Percentiles rank a stretch among this genome's conserved stretches.
phyloP scores from a whole-genome alignment of 2,888 invertebrate genomes.

The Junonia oenone region DNA sequence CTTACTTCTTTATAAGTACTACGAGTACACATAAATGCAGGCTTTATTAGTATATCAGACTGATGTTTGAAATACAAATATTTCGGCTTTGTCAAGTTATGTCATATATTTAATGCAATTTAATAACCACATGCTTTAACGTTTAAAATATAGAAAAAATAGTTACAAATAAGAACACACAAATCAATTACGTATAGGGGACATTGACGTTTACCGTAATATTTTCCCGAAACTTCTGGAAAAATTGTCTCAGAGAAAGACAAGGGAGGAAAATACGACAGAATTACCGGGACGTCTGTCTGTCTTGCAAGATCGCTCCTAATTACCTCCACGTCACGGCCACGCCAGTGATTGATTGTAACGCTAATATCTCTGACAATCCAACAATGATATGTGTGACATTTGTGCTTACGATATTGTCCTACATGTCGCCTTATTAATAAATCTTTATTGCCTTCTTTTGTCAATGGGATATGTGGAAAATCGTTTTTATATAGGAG shows the following conservation, averaged over 20 bases:
- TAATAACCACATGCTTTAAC: too few relatives aligned
- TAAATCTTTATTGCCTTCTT: background rate
- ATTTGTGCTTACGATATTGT: conserved; percentile 37
- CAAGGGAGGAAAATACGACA: conserved; percentile 1
- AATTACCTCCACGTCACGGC: conserved; percentile 70
- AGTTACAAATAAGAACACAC: background rate
- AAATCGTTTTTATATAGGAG: background rate
- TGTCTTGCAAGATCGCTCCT: conserved; percentile 51
- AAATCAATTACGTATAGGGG: background rate
- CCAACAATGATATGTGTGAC: conserved; percentile 57
- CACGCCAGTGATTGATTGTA: conserved; percentile 74
- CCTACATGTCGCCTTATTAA: conserved; percentile 1
- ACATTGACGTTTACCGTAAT: background rate
- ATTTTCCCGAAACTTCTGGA: background rate
- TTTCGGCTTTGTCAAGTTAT: too few relatives aligned
- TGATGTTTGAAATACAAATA: too few relatives aligned
- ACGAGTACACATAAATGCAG: too few relatives aligned
- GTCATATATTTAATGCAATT: too few relatives aligned
- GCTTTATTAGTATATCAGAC: background rate
- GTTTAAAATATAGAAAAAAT: too few relatives aligned
- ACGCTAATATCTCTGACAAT: conserved; percentile 69
- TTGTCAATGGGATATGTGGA: background rate
- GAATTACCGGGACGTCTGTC: conserved; percentile 24
- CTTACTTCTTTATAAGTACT: too few relatives aligned
- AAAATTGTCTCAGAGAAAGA: background rate